A percentile compares a stretch with the other conserved stretches of the same genome.
These are phyloP conservation scores for Pluvialis apricaria DNA, from an alignment of 2,113 vertebrate species.

Conservation along the genomic window DNA sequence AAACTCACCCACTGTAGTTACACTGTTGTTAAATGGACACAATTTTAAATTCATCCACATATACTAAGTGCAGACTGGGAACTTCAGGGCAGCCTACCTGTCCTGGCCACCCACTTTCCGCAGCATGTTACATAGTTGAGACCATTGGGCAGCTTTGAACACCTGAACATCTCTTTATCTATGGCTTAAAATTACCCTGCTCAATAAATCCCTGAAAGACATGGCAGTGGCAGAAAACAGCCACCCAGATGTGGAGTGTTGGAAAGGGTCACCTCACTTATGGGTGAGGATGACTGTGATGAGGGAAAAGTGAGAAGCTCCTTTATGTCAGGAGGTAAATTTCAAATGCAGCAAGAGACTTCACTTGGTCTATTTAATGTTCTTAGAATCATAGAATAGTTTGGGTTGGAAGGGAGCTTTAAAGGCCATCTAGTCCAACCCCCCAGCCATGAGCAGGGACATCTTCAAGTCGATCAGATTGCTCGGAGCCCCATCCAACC, in stretches of 20 bases:
- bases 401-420: background rate
- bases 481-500: background rate
- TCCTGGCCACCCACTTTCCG: background rate
- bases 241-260: background rate
- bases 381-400: background rate
- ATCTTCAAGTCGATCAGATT: background rate
- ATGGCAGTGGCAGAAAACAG: background rate
- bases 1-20: background rate
- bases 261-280: background rate
- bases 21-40: background rate
- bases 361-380: background rate
- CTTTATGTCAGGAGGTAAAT: background rate
- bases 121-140: background rate
- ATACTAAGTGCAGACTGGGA: background rate
- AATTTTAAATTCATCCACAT: background rate
- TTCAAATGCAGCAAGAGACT: background rate
- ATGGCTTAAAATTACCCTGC: background rate
- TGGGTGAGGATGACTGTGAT: background rate
- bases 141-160: background rate
- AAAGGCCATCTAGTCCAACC: background rate
- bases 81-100: background rate
- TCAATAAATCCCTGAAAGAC: background rate
- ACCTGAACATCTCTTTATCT: background rate
- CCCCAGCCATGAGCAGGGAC: background rate
- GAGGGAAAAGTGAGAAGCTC: background rate